Evolutionary conservation across 2,888 invertebrate species (phyloP).

Genomic region (Caenorhabditis doughertyi): DNA sequence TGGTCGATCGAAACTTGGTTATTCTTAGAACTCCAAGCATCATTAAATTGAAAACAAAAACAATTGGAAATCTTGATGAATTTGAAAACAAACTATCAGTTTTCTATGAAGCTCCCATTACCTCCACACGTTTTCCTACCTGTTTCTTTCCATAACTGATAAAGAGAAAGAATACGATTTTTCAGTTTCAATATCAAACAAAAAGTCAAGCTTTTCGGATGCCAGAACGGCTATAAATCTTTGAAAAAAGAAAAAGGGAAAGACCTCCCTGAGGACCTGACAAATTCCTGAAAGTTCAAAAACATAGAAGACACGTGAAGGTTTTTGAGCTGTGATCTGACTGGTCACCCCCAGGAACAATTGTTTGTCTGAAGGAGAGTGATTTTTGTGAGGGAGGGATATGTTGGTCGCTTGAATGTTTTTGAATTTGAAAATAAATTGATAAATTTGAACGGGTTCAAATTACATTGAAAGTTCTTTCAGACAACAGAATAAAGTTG

Average conservation of each 20-base stretch:
- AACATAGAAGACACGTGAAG: constrained; percentile 21
- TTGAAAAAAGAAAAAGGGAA: not conserved
- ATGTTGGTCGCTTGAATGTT: constrained; percentile 3
- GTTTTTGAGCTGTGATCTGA: constrained; percentile 28
- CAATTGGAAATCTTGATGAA: too few species aligned
- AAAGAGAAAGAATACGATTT: not conserved
- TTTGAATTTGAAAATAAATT: not conserved
- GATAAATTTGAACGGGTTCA: not conserved
- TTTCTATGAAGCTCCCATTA: too few species aligned
- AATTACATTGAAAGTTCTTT: not conserved
- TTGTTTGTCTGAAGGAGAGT: constrained; percentile 29
- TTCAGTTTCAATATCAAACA: not conserved
- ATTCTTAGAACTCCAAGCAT: too few species aligned
- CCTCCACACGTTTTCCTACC: not conserved
- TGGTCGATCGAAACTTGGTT: too few species aligned
- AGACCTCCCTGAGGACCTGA: constrained; percentile 33
- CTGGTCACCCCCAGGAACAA: constrained; percentile 11
- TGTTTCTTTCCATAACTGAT: not conserved
- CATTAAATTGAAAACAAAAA: too few species aligned
- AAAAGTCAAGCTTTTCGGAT: not conserved
- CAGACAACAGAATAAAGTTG: not conserved
- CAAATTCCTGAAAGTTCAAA: constrained; percentile 29
- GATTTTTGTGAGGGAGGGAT: not conserved
- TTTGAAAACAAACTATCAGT: too few species aligned
- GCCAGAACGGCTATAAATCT: constrained; percentile 31